These are phyloP conservation scores for Microctenopoma lineatum DNA, from an alignment of 2,797 vertebrate genomes.

Conservation along the genomic window DNA sequence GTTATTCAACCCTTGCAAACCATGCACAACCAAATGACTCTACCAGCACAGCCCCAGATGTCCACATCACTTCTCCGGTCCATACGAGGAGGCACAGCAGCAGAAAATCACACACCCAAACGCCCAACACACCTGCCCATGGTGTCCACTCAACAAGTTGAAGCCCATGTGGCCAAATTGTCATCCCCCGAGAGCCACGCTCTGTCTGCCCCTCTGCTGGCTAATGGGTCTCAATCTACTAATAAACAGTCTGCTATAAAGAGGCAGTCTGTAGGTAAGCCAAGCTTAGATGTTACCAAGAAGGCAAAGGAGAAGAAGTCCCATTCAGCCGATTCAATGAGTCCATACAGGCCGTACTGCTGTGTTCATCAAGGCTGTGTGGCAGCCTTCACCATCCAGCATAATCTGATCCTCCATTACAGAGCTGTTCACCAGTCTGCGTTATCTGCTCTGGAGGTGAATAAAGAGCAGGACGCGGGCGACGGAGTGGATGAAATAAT, in stretches of 20 bases:
- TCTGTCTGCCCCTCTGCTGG: constrained; percentile 18
- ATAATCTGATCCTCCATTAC: constrained; percentile 98
- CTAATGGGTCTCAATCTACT: neutral
- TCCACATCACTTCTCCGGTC: constrained; percentile 8
- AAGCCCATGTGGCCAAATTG: constrained; percentile 25
- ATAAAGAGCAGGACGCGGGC: constrained; percentile 86
- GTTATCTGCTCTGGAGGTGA: constrained; percentile 87
- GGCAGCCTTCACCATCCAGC: constrained; percentile 96
- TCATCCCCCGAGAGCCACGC: constrained; percentile 16
- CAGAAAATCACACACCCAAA: constrained; percentile 35
- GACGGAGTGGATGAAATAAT: constrained; percentile 73
- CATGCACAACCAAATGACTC: constrained; percentile 30
- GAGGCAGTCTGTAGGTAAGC: constrained; percentile 34
- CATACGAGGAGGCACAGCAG: constrained; percentile 18
- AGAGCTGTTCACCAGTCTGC: constrained; percentile 94
- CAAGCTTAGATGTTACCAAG: constrained; percentile 56
- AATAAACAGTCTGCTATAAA: constrained; percentile 17
- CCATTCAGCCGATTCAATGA: constrained; percentile 77
- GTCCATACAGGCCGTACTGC: constrained; percentile 91
- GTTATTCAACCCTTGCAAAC: constrained; percentile 54
- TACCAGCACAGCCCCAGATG: constrained; percentile 29
- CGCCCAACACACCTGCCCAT: constrained; percentile 28
- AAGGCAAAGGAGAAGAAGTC: constrained; percentile 86
- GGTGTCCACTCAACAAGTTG: constrained; percentile 29
- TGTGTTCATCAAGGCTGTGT: constrained; percentile 96